Percentiles rank a stretch among this genome's conserved stretches.
These are phyloP conservation scores for Raja brachyura DNA, from an alignment of 2,113 vertebrate species.

Conservation along the genomic window DNA sequence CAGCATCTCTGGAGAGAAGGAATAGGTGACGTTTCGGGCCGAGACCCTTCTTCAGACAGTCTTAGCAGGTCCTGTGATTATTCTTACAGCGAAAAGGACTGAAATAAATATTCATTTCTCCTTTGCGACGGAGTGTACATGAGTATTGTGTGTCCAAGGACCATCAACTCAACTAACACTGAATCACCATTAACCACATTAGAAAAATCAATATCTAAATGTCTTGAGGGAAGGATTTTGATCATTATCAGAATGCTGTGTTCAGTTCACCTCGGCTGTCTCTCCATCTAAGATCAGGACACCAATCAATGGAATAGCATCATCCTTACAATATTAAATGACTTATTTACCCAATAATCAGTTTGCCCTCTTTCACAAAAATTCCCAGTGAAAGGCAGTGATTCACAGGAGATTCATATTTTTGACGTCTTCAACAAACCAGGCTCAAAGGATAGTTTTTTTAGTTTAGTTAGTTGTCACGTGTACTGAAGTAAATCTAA, in stretches of 20 bases:
- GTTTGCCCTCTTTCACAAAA: conserved; percentile 12
- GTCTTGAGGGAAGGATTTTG: conserved; percentile 9
- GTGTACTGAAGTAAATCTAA: no score
- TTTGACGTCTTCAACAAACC: not conserved
- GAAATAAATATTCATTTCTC: not conserved
- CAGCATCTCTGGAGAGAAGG: no score
- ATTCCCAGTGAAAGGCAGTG: not conserved
- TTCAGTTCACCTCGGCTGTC: not conserved
- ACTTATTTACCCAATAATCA: not conserved
- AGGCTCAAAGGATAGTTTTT: no score
- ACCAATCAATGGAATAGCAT: not conserved
- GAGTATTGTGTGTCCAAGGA: not conserved
- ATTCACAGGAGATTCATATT: not conserved
- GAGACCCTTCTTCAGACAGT: not conserved
- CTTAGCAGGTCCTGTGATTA: not conserved
- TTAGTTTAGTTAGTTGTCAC: no score
- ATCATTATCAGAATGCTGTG: not conserved
- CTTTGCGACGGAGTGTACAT: not conserved
- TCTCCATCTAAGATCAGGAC: not conserved
- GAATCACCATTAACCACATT: not conserved
- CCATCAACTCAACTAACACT: not conserved
- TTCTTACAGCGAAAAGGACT: not conserved
- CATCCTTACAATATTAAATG: not conserved
- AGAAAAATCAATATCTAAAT: conserved; percentile 30
- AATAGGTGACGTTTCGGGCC: no score